phyloP scores from a whole-genome alignment of 1,140 invertebrate species.

The Bombus polaris region DNA sequence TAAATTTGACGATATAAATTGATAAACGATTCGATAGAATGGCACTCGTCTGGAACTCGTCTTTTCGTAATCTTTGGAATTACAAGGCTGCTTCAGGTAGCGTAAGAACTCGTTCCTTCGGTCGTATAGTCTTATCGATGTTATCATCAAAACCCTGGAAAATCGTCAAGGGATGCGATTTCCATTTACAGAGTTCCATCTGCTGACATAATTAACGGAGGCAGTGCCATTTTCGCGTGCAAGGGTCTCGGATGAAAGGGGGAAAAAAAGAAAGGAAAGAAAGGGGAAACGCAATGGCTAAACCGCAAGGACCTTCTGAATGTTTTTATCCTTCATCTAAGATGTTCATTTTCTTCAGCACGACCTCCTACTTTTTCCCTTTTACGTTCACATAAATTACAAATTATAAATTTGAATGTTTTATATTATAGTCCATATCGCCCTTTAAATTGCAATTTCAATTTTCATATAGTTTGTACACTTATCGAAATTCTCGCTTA shows the following conservation, averaged over 20 bases:
- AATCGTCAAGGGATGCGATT: constrained; percentile 11
- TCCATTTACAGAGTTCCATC: constrained; percentile 20
- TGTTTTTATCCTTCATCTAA: constrained; percentile 15
- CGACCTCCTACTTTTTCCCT: no score
- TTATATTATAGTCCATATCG: not conserved
- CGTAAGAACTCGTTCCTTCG: constrained; percentile 4
- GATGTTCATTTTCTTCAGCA: not conserved
- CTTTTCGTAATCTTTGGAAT: not conserved
- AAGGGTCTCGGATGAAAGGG: not conserved
- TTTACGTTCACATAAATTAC: not conserved
- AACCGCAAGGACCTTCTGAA: not conserved
- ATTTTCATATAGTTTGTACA: not conserved
- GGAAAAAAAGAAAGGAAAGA: not conserved
- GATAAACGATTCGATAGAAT: not conserved
- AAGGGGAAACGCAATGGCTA: not conserved
- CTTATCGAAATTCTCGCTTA: no score
- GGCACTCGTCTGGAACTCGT: no score
- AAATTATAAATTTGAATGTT: no score
- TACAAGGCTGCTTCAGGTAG: not conserved
- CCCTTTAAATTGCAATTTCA: not conserved
- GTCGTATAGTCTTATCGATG: constrained; percentile 9
- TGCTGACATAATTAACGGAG: constrained; percentile 19
- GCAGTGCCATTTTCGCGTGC: not conserved
- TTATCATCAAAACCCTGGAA: constrained; percentile 20
- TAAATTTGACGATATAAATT: not conserved